These are phyloP conservation scores for Chaetops frenatus DNA, from an alignment of 2,113 vertebrate species.

Conservation along the genomic window DNA sequence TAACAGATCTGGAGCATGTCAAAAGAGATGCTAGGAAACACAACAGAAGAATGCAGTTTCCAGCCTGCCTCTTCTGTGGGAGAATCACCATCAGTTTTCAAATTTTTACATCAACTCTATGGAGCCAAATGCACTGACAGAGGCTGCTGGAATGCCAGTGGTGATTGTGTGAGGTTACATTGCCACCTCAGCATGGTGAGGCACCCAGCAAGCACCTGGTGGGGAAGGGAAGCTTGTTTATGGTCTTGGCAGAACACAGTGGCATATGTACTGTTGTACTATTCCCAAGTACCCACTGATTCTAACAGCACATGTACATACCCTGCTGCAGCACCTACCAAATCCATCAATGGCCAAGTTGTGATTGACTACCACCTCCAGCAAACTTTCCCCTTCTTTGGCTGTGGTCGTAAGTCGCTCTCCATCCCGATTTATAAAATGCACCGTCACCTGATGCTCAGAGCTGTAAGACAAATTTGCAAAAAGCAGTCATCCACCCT, in stretches of 20 bases:
- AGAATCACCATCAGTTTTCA: background rate
- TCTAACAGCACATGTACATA: background rate
- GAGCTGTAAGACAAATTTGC: constrained; percentile 21
- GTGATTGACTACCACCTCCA: constrained; percentile 73
- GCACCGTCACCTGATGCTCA: constrained; percentile 48
- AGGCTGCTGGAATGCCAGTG: background rate
- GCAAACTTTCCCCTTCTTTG: constrained; percentile 72
- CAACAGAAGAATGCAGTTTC: background rate
- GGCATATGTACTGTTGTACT: too few species aligned
- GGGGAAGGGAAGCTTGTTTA: background rate
- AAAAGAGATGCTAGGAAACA: background rate
- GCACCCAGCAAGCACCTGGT: background rate
- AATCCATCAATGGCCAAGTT: constrained; percentile 74
- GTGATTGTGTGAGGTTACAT: background rate
- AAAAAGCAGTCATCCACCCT: background rate
- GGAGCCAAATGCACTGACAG: background rate
- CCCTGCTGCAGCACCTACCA: constrained; percentile 55
- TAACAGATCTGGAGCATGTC: background rate
- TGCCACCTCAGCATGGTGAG: background rate
- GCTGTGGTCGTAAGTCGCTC: constrained; percentile 56
- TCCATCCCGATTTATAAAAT: constrained; percentile 74
- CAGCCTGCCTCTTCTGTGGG: background rate
- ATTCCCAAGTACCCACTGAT: background rate
- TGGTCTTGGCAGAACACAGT: background rate
- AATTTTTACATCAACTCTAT: background rate